Base-by-base conservation (phyloP, 2,888 invertebrate genomes). In the Venusia cambrica region DNA sequence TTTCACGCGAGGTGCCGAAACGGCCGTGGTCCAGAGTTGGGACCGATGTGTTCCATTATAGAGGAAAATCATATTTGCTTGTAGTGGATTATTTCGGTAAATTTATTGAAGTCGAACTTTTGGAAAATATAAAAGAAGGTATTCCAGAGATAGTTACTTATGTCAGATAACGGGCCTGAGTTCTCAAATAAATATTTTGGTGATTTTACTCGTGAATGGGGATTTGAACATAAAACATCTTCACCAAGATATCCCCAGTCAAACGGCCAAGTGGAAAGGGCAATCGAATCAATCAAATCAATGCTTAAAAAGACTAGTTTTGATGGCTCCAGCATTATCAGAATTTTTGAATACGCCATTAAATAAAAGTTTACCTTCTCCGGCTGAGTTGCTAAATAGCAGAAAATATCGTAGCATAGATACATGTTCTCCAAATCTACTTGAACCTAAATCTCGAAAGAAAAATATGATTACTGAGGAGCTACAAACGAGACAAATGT, bases 171-270 rank as follows among this genome's bases (percentile, higher is more conserved):
- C 18, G 50, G 47, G 1, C 45, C 47, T 1, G 22, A 48, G 17
- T 47, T 48, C 29, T 17, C 25, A 6, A 30, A 30, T 3, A 10
- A 7, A 1, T n/a, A 19, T 3, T 51, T 54, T 20, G 21, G 11
- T 15, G n/a, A 35, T 1, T 49, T 51, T 38, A 5, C 26, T 1
- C 7, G 15, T 3, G 6, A 30, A 1, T 54, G 49, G 48, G 14
- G 12, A 4, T 38, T 43, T 25, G 24, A 21, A 5, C 50, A 53
- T 21, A 20, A 26, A 1, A 49, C 42, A 1, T 49, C 49, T 4
- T 47, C 45, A 1, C 51, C 51, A 1, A 9, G 15, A 3, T 49
- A 45, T 22, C 37, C 46, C 1, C 45, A 48, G 15, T 49, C 48
- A 2, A 43, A 50, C 15, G 43, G 47, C 1, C 45, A 33, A 12